A percentile compares a stretch with the other conserved stretches of the same genome.
Conservation (phyloP, 1,140 invertebrate species). For the Megalopta genalis region DNA sequence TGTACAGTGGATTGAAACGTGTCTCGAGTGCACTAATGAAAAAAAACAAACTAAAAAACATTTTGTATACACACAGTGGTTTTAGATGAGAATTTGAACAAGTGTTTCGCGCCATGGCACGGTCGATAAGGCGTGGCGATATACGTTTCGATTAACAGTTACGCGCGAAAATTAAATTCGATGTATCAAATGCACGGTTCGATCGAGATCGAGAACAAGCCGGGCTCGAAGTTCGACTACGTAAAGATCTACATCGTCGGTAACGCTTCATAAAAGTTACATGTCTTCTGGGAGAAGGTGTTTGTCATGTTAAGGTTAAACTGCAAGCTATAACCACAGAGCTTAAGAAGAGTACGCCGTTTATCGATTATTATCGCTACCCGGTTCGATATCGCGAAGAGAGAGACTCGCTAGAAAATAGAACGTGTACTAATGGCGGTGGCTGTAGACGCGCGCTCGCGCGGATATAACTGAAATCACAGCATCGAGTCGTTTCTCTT, state of each 20-base stretch:
- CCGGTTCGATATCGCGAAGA: conserved; percentile 1
- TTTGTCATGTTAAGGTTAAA: conserved; percentile 10
- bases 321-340: conserved; percentile 26
- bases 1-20: no score
- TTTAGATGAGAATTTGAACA: no score
- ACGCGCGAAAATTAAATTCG: conserved; percentile 44
- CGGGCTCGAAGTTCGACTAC: conserved; percentile 19
- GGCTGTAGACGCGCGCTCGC: background rate
- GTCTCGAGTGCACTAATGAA: no score
- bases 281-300: background rate
- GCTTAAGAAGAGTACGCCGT: background rate
- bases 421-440: background rate
- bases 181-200: conserved; percentile 43
- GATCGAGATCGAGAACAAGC: conserved; percentile 19
- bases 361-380: conserved; percentile 11
- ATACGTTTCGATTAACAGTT: no score
- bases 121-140: no score
- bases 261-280: conserved; percentile 9
- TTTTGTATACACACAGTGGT: no score
- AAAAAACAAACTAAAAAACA: no score
- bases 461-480: background rate
- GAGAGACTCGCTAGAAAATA: conserved; percentile 14
- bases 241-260: conserved; percentile 13
- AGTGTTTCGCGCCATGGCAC: no score
- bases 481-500: conserved; percentile 20